These are phyloP conservation scores for Nyctibius bracteatus DNA, from an alignment of 2,113 vertebrate genomes.

Conservation along the genomic window DNA sequence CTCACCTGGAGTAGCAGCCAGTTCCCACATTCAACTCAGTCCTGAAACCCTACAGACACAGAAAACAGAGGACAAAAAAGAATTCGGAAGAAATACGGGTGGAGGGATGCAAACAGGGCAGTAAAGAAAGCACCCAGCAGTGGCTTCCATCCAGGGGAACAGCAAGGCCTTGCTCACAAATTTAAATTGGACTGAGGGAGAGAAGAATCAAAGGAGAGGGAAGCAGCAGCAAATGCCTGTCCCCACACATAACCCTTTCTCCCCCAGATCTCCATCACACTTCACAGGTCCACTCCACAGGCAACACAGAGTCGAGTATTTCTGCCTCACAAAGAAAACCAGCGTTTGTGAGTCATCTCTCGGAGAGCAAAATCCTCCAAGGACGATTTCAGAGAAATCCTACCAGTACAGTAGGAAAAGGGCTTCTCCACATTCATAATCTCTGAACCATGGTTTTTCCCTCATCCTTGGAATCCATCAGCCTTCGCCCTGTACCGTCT, in stretches of 20 bases:
- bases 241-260: not conserved
- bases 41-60: not conserved
- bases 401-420: not conserved
- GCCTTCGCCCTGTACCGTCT: not conserved
- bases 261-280: not conserved
- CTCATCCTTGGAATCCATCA: too few species aligned
- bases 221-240: not conserved
- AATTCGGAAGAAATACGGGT: not conserved
- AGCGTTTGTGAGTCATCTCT: not conserved
- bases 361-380: not conserved
- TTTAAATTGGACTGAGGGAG: not conserved
- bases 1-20: not conserved
- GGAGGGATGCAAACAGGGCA: not conserved
- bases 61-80: not conserved
- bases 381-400: not conserved
- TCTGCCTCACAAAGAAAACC: not conserved
- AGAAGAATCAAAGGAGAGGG: not conserved
- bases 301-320: not conserved
- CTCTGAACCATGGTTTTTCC: not conserved
- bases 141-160: not conserved
- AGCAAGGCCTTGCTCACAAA: not conserved
- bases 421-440: not conserved
- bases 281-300: not conserved
- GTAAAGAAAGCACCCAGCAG: not conserved
- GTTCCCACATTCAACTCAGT: not conserved